Evolutionary conservation across 1,140 invertebrate genomes (phyloP).

Genomic region (Microplitis mediator): DNA sequence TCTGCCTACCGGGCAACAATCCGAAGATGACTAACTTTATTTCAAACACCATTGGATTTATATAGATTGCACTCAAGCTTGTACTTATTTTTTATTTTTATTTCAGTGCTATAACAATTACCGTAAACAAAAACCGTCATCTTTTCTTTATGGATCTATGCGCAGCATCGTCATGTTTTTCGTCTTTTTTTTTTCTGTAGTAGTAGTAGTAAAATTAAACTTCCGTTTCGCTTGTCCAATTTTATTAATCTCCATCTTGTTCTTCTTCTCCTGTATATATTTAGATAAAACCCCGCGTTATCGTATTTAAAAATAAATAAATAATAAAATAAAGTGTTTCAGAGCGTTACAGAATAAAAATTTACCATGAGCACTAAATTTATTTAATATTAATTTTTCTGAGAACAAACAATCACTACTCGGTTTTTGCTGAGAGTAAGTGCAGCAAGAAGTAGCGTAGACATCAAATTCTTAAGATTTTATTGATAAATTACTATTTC

Average conservation of each 20-base stretch:
- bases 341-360: constrained; percentile 51
- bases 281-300: no score
- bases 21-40: constrained; percentile 2
- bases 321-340: constrained; percentile 35
- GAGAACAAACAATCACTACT: no score
- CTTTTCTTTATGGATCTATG: constrained; percentile 5
- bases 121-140: constrained; percentile 6
- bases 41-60: constrained; percentile 36
- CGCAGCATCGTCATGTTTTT: background rate
- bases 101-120: background rate
- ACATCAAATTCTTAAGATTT: background rate
- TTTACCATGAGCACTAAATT: background rate
- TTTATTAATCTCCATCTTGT: constrained; percentile 3
- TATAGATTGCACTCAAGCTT: constrained; percentile 42
- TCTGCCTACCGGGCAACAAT: background rate
- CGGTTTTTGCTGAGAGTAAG: no score
- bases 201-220: background rate
- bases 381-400: no score
- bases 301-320: background rate
- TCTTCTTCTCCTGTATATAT: no score
- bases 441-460: no score
- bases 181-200: constrained; percentile 11
- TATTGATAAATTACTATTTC: background rate
- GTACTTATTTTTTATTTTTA: background rate
- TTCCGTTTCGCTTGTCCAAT: constrained; percentile 25